Evolutionary conservation across 1,140 invertebrate genomes (phyloP).

Genomic region (Oryzaephilus surinamensis): DNA sequence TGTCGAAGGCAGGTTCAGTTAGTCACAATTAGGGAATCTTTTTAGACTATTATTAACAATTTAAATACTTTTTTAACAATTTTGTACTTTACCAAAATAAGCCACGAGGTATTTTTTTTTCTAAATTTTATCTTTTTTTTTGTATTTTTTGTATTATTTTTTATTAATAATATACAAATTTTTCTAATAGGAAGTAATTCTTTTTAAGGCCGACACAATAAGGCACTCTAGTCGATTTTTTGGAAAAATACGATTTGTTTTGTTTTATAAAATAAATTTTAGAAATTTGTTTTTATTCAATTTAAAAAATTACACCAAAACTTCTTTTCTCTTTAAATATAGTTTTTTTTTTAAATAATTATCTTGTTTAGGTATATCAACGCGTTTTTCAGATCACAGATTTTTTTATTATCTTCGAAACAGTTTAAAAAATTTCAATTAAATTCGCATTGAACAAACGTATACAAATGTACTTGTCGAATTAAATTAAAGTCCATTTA

Average conservation of each 20-base stretch:
- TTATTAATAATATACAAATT: slow-evolving; percentile 35
- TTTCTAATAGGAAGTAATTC: slow-evolving; percentile 31
- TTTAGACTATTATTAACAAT: slow-evolving; percentile 13
- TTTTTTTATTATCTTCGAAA: slow-evolving; percentile 13
- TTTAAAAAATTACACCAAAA: too few relatives aligned
- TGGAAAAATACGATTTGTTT: slow-evolving; percentile 30
- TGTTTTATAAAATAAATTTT: slow-evolving; percentile 24
- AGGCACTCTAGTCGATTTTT: slow-evolving; percentile 33
- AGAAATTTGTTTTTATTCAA: too few relatives aligned
- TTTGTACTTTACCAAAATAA: slow-evolving; percentile 26
- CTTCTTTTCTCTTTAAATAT: slow-evolving; percentile 8
- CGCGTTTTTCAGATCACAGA: slow-evolving; percentile 19
- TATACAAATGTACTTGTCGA: too few relatives aligned
- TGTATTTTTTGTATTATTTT: slow-evolving; percentile 23
- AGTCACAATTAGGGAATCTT: slow-evolving; percentile 11
- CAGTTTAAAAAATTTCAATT: too few relatives aligned
- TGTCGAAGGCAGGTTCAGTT: slow-evolving; percentile 3
- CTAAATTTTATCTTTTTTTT: slow-evolving; percentile 23
- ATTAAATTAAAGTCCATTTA: too few relatives aligned
- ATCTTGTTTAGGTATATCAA: slow-evolving; percentile 6
- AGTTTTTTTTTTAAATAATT: slow-evolving; percentile 16
- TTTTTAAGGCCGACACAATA: slow-evolving; percentile 35
- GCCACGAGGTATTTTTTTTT: slow-evolving; percentile 26
- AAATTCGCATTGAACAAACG: too few relatives aligned
- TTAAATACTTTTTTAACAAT: too few relatives aligned